Percentiles rank a stretch among this genome's conserved stretches.
phyloP scores from a whole-genome alignment of 2,888 invertebrate species.

The Operophtera brumata region DNA sequence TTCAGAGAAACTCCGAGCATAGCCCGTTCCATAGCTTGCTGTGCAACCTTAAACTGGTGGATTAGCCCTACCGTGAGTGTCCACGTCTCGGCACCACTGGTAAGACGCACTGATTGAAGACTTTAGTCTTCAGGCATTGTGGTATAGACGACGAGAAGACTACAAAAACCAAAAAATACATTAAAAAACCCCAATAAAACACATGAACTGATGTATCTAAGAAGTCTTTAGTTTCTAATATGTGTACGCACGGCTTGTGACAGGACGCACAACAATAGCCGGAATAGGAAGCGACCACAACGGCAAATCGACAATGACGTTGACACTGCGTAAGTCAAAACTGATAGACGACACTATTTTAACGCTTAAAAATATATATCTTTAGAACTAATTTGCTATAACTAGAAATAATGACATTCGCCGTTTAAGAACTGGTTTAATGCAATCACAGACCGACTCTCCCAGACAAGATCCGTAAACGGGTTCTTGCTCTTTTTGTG shows the following conservation, averaged over 20 bases:
- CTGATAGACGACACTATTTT: constrained; percentile 4
- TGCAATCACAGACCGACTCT: constrained; percentile 48
- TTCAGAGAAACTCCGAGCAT: too few species aligned
- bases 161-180: too few species aligned
- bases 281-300: constrained; percentile 76
- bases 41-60: too few species aligned
- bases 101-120: too few species aligned
- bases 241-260: constrained; percentile 57
- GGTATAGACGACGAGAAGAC: too few species aligned
- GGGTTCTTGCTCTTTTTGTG: constrained; percentile 62
- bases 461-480: constrained; percentile 68
- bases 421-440: background rate
- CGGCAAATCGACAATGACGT: constrained; percentile 57
- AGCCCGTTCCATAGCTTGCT: too few species aligned
- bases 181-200: too few species aligned
- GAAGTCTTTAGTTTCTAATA: constrained; percentile 18
- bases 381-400: background rate
- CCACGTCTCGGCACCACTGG: too few species aligned
- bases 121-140: too few species aligned
- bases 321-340: constrained; percentile 22
- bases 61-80: too few species aligned
- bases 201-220: background rate
- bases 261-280: constrained; percentile 78
- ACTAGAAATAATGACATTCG: background rate
- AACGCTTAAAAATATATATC: background rate